Conservation (phyloP, 2,113 vertebrate species). For the Pavo muticus region DNA sequence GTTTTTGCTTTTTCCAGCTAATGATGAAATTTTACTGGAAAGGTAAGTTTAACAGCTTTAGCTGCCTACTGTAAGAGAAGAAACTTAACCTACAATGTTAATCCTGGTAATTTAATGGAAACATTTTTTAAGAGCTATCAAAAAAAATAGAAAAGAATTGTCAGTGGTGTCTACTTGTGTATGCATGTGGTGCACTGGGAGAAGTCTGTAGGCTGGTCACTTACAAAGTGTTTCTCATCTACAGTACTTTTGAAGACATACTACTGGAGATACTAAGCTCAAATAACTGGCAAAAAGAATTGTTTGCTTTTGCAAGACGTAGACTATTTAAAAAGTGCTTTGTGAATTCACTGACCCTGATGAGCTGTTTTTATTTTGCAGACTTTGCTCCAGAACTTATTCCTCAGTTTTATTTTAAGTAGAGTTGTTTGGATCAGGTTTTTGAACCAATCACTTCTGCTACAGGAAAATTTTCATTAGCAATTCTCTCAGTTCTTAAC, state of each 20-base stretch:
- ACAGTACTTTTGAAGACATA: not conserved
- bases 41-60: not conserved
- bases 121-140: not conserved
- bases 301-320: not conserved
- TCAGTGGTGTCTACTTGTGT: no score
- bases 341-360: not conserved
- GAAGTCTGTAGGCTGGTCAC: accelerated
- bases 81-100: not conserved
- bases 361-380: not conserved
- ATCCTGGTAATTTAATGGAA: not conserved
- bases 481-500: not conserved
- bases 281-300: not conserved
- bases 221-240: not conserved
- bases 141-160: not conserved
- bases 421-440: not conserved
- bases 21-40: not conserved
- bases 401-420: not conserved
- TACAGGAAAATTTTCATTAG: not conserved
- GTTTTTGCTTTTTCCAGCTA: not conserved
- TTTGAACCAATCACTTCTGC: not conserved
- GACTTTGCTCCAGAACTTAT: not conserved
- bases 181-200: accelerated
- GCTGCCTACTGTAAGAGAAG: not conserved
- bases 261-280: not conserved
- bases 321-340: not conserved